These are phyloP conservation scores for rat (Rattus norvegicus) DNA, from an alignment of 2,113 vertebrate genomes.

Conservation along the genomic window DNA sequence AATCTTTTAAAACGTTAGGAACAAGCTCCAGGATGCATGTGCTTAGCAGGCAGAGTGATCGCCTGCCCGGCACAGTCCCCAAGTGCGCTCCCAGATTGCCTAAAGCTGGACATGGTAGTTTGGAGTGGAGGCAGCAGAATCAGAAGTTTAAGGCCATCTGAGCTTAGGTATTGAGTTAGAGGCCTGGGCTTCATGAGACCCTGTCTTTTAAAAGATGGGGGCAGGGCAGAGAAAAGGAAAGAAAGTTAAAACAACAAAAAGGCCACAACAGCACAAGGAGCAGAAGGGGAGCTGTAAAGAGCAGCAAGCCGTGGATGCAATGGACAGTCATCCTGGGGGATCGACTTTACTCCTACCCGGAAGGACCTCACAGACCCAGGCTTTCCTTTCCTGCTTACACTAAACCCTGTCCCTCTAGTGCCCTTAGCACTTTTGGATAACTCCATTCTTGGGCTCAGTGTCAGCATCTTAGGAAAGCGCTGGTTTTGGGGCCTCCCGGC, in stretches of 20 bases:
- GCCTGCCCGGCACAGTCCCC: neutral
- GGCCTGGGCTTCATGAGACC: neutral
- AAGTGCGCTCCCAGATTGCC: no score
- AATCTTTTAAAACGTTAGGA: neutral
- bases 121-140: neutral
- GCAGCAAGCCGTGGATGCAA: neutral
- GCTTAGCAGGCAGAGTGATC: neutral
- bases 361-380: neutral
- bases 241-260: neutral
- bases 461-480: neutral
- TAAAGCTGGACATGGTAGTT: neutral
- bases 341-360: neutral
- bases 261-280: neutral
- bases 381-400: neutral
- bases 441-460: neutral
- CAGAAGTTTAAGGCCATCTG: neutral
- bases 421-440: neutral
- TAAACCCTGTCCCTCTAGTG: neutral
- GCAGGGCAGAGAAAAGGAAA: accelerated
- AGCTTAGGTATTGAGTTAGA: neutral
- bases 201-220: neutral
- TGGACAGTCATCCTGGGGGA: neutral
- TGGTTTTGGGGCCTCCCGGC: neutral
- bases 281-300: neutral
- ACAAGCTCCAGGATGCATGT: neutral